phyloP scores from a whole-genome alignment of 2,797 vertebrate genomes.

The Anguilla pacifica region DNA sequence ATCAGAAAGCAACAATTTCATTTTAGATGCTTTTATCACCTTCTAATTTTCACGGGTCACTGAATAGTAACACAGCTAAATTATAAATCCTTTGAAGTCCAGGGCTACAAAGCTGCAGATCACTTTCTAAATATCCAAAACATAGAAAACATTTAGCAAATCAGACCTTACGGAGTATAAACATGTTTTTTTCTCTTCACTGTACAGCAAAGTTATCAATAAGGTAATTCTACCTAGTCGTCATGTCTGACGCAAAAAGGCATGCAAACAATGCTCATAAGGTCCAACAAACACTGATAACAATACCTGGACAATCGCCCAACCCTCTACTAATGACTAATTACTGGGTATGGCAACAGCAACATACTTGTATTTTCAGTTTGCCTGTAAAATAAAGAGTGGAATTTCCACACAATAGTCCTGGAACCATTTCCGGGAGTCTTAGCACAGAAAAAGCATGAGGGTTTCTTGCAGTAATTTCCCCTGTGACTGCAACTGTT shows the following conservation, averaged over 20 bases:
- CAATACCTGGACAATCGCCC: not conserved
- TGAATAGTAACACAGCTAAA: not conserved
- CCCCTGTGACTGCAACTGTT: not conserved
- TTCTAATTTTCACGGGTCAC: not conserved
- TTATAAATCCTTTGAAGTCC: not conserved
- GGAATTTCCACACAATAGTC: not conserved
- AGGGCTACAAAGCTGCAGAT: not conserved
- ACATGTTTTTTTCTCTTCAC: not conserved
- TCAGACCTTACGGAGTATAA: not conserved
- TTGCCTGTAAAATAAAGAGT: not conserved
- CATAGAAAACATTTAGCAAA: too few species aligned
- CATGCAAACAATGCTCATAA: not conserved
- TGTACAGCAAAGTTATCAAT: not conserved
- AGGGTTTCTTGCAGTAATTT: not conserved
- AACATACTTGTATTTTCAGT: not conserved
- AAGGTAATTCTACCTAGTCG: not conserved
- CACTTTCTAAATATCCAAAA: too few species aligned
- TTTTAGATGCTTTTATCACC: not conserved
- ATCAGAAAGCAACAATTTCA: not conserved
- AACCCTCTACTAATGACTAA: not conserved
- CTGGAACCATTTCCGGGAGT: not conserved
- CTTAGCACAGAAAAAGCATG: not conserved
- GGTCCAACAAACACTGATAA: not conserved
- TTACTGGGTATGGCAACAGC: not conserved
- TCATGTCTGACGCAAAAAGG: not conserved